A percentile compares a stretch with the other conserved stretches of the same genome.
Evolutionary conservation across 2,113 vertebrate species (phyloP).

Genomic region (Bubo bubo): DNA sequence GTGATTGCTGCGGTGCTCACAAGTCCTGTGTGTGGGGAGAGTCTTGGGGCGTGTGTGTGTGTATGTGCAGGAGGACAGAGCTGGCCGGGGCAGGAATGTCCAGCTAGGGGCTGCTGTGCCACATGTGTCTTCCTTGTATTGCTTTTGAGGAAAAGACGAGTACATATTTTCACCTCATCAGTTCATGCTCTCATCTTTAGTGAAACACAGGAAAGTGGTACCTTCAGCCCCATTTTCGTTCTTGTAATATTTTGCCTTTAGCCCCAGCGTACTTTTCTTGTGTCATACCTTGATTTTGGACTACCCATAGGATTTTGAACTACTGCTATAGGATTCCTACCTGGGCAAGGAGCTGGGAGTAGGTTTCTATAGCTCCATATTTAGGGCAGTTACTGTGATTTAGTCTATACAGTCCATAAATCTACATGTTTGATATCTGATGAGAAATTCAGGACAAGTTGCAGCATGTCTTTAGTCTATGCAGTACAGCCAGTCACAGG

Average conservation of each 20-base stretch:
- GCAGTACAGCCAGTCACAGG: not conserved
- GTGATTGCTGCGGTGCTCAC: rapidly evolving
- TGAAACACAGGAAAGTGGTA: not conserved
- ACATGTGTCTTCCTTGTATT: not conserved
- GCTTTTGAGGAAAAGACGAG: not conserved
- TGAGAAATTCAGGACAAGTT: not conserved
- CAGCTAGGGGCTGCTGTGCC: not conserved
- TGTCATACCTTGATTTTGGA: not conserved
- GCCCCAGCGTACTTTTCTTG: not conserved
- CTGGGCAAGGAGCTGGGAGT: not conserved
- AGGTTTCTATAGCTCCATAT: not conserved
- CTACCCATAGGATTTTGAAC: not conserved
- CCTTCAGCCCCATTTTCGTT: not conserved
- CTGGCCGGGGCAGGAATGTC: not conserved
- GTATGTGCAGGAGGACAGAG: not conserved
- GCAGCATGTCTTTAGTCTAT: not conserved
- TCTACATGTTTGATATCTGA: not conserved
- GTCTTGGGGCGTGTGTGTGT: rapidly evolving
- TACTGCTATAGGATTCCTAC: not conserved
- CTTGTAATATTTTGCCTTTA: not conserved
- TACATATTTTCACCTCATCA: rapidly evolving
- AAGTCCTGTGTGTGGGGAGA: too few species aligned
- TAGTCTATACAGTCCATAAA: not conserved
- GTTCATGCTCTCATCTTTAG: not conserved
- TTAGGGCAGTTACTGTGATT: not conserved